These are phyloP conservation scores for Heterodera filipjevi DNA, from an alignment of 2,888 invertebrate species.

Conservation along the genomic window DNA sequence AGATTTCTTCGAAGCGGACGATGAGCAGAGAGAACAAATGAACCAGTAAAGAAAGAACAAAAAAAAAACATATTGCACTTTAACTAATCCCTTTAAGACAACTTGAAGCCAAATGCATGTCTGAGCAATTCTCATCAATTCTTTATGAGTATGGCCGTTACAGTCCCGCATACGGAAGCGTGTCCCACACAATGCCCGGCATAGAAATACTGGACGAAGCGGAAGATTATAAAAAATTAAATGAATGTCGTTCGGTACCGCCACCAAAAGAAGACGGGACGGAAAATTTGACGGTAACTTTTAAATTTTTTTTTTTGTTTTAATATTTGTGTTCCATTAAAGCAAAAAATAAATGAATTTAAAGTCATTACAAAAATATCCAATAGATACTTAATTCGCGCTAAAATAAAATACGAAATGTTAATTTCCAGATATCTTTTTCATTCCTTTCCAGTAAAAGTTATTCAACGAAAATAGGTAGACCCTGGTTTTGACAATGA, in stretches of 20 bases:
- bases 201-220: constrained; percentile 78
- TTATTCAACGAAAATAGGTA: no score
- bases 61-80: constrained; percentile 4
- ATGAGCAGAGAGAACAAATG: constrained; percentile 59
- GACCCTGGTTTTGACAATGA: no score
- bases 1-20: constrained; percentile 55
- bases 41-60: constrained; percentile 47
- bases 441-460: no score
- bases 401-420: no score
- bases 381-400: no score
- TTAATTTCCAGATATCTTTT: no score
- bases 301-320: no score
- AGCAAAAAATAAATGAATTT: no score
- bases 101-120: constrained; percentile 49
- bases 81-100: constrained; percentile 35
- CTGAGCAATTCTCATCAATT: constrained; percentile 56
- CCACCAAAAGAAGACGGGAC: constrained; percentile 24
- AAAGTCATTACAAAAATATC: no score
- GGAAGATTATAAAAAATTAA: constrained; percentile 77
- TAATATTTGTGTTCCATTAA: no score
- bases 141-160: constrained; percentile 83
- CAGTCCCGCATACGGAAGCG: constrained; percentile 68
- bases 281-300: constrained; percentile 30
- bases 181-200: constrained; percentile 68
- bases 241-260: constrained; percentile 4